Evolutionary conservation across 2,888 invertebrate species (phyloP).

Genomic region (Steinernema hermaphroditum): DNA sequence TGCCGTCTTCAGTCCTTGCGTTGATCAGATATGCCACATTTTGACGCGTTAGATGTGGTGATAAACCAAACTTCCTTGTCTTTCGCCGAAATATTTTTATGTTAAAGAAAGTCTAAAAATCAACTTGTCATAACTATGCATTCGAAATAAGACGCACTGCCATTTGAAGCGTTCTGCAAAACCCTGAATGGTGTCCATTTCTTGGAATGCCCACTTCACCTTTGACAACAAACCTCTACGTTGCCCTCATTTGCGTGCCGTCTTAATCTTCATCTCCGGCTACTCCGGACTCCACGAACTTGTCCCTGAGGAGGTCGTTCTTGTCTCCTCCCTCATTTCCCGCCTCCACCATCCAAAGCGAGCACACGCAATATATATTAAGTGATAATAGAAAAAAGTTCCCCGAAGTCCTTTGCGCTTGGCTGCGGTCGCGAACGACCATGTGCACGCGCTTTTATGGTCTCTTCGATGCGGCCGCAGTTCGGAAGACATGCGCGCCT

Average conservation of each 20-base stretch:
- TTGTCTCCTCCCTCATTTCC: not conserved
- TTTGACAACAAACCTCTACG: not conserved
- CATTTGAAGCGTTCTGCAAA: no score
- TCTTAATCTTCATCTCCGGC: slow-evolving; percentile 4
- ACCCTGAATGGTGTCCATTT: no score
- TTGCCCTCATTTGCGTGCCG: not conserved
- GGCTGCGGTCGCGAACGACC: slow-evolving; percentile 15
- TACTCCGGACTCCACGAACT: not conserved
- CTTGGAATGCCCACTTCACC: not conserved
- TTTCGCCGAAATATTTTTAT: no score
- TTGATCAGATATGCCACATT: no score
- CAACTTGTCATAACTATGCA: no score
- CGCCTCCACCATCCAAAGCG: no score
- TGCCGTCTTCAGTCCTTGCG: no score
- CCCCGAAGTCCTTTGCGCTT: not conserved
- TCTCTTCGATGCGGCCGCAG: not conserved
- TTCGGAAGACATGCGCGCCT: not conserved
- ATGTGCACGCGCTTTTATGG: slow-evolving; percentile 20
- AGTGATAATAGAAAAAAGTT: slow-evolving; percentile 24
- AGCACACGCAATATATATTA: slow-evolving; percentile 2
- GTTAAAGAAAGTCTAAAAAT: no score
- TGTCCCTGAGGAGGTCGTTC: not conserved
- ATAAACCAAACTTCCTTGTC: no score
- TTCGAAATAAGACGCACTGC: no score
- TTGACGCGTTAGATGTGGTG: no score